Percentiles rank a stretch among this genome's conserved stretches.
phyloP scores from a whole-genome alignment of 92 coral and sea anemone species.

The Virgularia gustaviana region DNA sequence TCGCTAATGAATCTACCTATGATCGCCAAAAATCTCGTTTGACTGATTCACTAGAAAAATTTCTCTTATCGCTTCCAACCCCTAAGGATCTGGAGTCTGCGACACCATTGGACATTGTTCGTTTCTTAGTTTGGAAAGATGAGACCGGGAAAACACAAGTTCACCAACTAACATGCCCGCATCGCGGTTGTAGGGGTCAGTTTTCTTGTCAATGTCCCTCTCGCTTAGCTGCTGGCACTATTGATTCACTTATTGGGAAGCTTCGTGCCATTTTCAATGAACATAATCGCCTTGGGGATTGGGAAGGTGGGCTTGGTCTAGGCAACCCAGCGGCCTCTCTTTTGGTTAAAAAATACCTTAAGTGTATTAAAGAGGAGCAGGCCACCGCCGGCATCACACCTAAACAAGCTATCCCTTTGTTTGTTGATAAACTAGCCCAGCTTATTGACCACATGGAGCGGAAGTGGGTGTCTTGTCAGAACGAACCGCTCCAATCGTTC shows the following conservation, averaged over 20 bases:
- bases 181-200: conserved; percentile 16
- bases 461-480: conserved; percentile 12
- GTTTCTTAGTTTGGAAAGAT: conserved; percentile 47
- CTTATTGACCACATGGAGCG: conserved; percentile 36
- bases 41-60: neutral
- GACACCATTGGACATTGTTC: conserved; percentile 33
- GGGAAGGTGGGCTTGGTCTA: conserved; percentile 40
- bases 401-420: conserved; percentile 53
- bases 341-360: conserved; percentile 30
- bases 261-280: conserved; percentile 46
- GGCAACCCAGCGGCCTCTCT: conserved; percentile 46
- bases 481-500: conserved; percentile 32
- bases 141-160: conserved; percentile 24
- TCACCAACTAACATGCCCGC: neutral
- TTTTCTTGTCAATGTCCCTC: conserved; percentile 24
- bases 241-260: conserved; percentile 54
- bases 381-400: conserved; percentile 54
- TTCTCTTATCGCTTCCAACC: conserved; percentile 21
- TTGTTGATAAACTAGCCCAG: conserved; percentile 48
- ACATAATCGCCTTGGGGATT: conserved; percentile 40
- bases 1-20: conserved; percentile 4
- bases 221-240: conserved; percentile 43
- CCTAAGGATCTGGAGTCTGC: conserved; percentile 41
- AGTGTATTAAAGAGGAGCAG: conserved; percentile 50
- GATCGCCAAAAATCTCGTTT: conserved; percentile 48